Evolutionary conservation across 2,797 vertebrate species (phyloP).

Genomic region (Trichosurus vulpecula): DNA sequence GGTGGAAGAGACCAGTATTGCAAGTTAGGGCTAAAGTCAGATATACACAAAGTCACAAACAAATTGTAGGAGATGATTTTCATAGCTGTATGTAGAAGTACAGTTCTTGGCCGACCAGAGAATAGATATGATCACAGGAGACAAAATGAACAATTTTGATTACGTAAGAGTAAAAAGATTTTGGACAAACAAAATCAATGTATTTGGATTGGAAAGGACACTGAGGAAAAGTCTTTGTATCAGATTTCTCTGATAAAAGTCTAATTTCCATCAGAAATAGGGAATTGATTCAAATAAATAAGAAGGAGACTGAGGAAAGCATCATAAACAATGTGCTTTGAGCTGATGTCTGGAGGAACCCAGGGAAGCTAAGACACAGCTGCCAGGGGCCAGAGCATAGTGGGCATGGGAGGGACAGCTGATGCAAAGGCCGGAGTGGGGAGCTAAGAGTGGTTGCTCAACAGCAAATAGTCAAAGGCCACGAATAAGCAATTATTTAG

Average conservation of each 20-base stretch:
- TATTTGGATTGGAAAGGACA: too few species aligned
- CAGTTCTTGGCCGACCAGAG: not conserved
- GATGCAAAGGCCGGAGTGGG: too few species aligned
- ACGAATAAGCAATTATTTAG: too few species aligned
- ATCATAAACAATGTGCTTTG: too few species aligned
- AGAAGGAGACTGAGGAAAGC: not conserved
- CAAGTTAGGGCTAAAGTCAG: not conserved
- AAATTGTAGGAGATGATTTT: not conserved
- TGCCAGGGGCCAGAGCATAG: too few species aligned
- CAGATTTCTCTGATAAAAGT: not conserved
- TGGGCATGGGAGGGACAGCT: too few species aligned
- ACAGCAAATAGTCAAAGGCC: not conserved
- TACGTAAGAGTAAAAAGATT: too few species aligned
- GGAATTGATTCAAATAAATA: not conserved
- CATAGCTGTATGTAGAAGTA: not conserved
- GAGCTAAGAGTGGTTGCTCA: not conserved
- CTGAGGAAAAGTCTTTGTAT: not conserved
- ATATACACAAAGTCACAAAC: not conserved
- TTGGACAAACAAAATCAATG: too few species aligned
- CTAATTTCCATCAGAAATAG: slow-evolving; percentile 10
- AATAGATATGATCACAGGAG: too few species aligned
- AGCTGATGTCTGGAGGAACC: too few species aligned
- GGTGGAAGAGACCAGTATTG: not conserved
- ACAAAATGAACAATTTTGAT: too few species aligned
- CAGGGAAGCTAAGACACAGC: too few species aligned